Conservation (phyloP, 1,140 invertebrate species). For the Paraescarpia echinospica region DNA sequence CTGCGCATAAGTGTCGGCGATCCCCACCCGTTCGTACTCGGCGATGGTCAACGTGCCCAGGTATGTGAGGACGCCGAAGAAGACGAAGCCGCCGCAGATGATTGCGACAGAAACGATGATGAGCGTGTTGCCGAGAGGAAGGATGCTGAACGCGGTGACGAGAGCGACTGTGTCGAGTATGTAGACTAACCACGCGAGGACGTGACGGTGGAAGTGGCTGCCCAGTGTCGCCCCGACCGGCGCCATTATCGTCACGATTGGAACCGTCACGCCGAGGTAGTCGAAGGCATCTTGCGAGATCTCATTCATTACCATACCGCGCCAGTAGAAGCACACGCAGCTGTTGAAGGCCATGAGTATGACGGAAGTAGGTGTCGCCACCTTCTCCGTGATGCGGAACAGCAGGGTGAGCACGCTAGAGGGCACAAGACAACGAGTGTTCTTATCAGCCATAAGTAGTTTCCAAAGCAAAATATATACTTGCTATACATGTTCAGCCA, state of each 20-base stretch:
- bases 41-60: conserved; percentile 2
- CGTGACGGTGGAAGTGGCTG: conserved; percentile 50
- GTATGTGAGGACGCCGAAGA: conserved; percentile 23
- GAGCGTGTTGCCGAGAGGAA: conserved; percentile 4
- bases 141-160: conserved; percentile 42
- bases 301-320: conserved; percentile 46
- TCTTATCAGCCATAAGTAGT: not conserved
- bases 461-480: too few relatives aligned
- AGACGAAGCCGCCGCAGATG: conserved; percentile 19
- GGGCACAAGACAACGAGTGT: not conserved
- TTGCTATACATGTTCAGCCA: too few relatives aligned
- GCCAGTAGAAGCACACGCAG: conserved; percentile 46
- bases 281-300: conserved; percentile 43
- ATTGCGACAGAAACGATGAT: conserved; percentile 18
- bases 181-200: conserved; percentile 45
- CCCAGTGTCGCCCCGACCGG: conserved; percentile 48
- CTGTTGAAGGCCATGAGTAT: conserved; percentile 47
- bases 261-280: conserved; percentile 46
- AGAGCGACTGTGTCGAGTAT: conserved; percentile 44
- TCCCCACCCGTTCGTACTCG: not conserved
- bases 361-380: conserved; percentile 48
- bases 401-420: conserved; percentile 42
- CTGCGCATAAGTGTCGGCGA: not conserved
- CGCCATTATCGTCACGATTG: conserved; percentile 42
- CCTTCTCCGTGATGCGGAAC: conserved; percentile 50